Evolutionary conservation across 2,113 vertebrate species (phyloP).

Genomic region (Eudorcas thomsonii): DNA sequence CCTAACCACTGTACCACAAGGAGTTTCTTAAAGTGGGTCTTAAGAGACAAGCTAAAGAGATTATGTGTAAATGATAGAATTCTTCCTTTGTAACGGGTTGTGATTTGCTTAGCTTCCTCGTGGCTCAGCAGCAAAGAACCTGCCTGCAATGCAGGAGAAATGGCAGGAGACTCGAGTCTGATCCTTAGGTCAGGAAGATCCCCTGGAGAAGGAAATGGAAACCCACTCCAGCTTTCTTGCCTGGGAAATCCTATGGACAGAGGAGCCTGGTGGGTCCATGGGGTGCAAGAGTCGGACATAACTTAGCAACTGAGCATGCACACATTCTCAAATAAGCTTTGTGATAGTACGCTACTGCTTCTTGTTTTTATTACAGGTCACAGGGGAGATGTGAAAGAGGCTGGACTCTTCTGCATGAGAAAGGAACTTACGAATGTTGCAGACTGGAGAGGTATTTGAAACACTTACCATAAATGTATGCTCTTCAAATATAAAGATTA

Average conservation of each 20-base stretch:
- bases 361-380: neutral
- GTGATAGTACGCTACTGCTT: neutral
- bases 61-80: neutral
- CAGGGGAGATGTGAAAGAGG: neutral
- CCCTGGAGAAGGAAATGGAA: neutral
- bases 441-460: neutral
- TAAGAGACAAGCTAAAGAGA: constrained; percentile 2
- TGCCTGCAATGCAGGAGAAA: neutral
- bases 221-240: neutral
- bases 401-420: neutral
- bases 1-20: neutral
- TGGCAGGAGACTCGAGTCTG: neutral
- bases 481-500: neutral
- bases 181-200: neutral
- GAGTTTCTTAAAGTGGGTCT: neutral
- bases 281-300: neutral
- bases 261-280: neutral
- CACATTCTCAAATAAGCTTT: neutral
- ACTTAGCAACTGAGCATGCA: neutral
- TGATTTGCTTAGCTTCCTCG: neutral
- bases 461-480: neutral
- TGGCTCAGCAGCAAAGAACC: neutral
- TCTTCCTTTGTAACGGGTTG: neutral
- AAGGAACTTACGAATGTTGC: neutral
- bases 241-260: neutral